Evolutionary conservation across 2,797 vertebrate species (phyloP).

Genomic region (Phoeniculus purpureus): DNA sequence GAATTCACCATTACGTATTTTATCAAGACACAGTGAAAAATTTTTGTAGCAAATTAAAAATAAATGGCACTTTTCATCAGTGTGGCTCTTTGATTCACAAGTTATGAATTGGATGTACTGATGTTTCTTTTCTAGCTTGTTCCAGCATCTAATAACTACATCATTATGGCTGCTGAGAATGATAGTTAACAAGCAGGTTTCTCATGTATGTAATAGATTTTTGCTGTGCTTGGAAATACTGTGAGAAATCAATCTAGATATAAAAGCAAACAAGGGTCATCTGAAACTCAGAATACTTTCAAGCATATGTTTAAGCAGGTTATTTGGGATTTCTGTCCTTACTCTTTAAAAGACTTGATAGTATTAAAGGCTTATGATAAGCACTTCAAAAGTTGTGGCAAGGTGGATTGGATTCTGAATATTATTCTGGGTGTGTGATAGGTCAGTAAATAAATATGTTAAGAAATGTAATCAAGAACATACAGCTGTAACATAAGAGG

Average conservation of each 20-base stretch:
- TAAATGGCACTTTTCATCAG: neutral
- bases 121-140: neutral
- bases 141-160: neutral
- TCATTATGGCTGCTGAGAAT: neutral
- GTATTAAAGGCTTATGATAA: conserved; percentile 11
- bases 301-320: neutral
- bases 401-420: neutral
- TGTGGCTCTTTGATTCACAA: neutral
- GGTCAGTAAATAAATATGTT: neutral
- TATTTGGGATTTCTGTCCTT: neutral
- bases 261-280: neutral
- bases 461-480: neutral
- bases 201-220: neutral
- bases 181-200: neutral
- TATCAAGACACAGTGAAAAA: conserved; percentile 4
- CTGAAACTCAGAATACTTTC: neutral
- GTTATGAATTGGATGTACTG: neutral
- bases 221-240: neutral
- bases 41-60: conserved; percentile 20
- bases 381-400: neutral
- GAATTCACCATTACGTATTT: neutral
- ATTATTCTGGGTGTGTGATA: neutral
- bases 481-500: neutral
- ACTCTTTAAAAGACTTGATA: neutral
- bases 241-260: neutral